Conservation (phyloP, 2,113 vertebrate species). For the Steatornis caripensis region DNA sequence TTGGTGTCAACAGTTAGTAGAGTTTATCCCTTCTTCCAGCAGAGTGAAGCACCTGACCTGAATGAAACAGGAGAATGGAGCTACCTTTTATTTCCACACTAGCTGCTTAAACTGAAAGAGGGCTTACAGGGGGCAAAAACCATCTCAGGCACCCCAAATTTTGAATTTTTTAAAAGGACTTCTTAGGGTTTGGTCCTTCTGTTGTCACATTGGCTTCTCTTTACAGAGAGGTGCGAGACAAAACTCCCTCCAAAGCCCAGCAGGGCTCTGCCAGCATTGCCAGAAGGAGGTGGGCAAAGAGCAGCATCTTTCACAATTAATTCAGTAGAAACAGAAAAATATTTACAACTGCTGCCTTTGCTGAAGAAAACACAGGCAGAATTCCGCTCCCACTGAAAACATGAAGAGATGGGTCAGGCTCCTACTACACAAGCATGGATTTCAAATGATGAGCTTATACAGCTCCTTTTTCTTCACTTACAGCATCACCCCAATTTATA, state of each 20-base stretch:
- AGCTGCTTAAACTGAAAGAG: neutral
- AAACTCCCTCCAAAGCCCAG: neutral
- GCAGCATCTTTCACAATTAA: neutral
- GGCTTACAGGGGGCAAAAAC: neutral
- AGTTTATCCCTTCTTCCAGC: neutral
- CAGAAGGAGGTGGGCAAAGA: neutral
- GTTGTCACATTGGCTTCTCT: neutral
- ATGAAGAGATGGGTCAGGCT: neutral
- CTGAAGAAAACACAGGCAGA: neutral
- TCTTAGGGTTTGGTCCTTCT: neutral
- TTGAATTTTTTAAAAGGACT: neutral
- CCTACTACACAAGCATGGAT: neutral
- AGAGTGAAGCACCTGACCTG: neutral
- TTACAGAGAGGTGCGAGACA: neutral
- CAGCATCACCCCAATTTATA: neutral
- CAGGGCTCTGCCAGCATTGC: neutral
- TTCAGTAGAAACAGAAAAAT: neutral
- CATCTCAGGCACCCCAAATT: neutral
- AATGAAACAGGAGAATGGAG: neutral
- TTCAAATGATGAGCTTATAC: neutral
- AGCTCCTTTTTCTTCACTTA: neutral
- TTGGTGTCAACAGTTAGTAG: neutral
- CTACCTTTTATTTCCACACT: neutral
- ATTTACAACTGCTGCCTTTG: neutral
- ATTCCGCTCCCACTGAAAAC: neutral